Evolutionary conservation across 2,113 vertebrate species (phyloP).

Genomic region (Zapus hudsonius): DNA sequence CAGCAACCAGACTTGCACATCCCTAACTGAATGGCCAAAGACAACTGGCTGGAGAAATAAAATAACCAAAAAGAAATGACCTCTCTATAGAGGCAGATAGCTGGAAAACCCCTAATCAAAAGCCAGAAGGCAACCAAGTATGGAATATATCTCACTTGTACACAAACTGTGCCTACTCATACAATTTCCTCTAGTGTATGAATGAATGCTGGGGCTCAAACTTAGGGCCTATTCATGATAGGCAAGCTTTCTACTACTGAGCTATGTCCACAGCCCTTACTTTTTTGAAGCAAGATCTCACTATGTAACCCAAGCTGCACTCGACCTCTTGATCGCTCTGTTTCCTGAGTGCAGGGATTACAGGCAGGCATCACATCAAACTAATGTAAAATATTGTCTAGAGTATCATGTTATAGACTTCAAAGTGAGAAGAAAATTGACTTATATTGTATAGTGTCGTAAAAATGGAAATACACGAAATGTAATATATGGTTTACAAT

Average conservation of each 20-base stretch:
- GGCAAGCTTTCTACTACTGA: no score
- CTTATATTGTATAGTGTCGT: not conserved
- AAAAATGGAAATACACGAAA: not conserved
- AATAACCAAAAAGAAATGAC: conserved; percentile 6
- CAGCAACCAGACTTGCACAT: not conserved
- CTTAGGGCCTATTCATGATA: no score
- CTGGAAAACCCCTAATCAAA: no score
- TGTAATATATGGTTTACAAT: not conserved
- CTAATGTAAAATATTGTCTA: not conserved
- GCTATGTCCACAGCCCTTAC: no score
- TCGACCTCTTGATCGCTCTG: not conserved
- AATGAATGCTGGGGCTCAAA: not conserved
- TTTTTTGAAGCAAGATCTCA: no score
- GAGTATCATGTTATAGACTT: not conserved
- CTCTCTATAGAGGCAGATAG: not conserved
- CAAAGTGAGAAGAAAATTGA: not conserved
- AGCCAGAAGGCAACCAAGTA: no score
- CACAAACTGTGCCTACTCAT: no score
- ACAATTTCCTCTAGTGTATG: not conserved
- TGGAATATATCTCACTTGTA: no score
- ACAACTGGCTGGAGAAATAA: not conserved
- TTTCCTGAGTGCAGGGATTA: not conserved
- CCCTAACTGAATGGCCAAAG: not conserved
- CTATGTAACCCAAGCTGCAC: no score
- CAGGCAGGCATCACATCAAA: not conserved